Percentiles rank a stretch among this genome's conserved stretches.
Conservation (phyloP, 2,888 invertebrate genomes). For the Stenodema calcarata region DNA sequence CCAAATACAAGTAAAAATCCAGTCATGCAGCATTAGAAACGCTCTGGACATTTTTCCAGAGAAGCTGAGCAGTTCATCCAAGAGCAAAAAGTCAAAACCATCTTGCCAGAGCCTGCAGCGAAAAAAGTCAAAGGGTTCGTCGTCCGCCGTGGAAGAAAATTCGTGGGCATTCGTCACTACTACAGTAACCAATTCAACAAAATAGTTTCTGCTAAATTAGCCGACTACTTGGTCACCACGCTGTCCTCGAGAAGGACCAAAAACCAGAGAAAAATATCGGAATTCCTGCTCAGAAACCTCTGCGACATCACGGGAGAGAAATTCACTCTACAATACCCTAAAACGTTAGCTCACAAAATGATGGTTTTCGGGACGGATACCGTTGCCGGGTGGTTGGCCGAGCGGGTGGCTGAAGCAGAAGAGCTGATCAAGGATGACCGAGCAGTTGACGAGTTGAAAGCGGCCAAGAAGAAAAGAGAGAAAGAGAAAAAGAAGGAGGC, state of each 20-base stretch:
- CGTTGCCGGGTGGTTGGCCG: conserved; percentile 53
- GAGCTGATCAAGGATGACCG: not conserved
- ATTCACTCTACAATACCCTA: conserved; percentile 49
- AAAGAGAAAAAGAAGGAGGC: not conserved
- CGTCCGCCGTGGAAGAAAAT: not conserved
- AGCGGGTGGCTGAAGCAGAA: conserved; percentile 50
- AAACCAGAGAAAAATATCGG: conserved; percentile 52
- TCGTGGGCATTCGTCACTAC: conserved; percentile 44
- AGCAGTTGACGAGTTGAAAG: not conserved
- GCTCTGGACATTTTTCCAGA: conserved; percentile 6
- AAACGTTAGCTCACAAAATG: conserved; percentile 51
- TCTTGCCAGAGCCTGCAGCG: not conserved
- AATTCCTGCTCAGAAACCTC: conserved; percentile 49
- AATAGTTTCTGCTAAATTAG: conserved; percentile 51
- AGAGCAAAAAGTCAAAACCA: conserved; percentile 46
- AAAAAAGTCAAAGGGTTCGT: conserved; percentile 3
- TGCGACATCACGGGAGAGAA: conserved; percentile 54
- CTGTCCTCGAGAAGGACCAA: conserved; percentile 48
- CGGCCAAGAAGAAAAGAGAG: not conserved
- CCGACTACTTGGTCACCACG: conserved; percentile 53
- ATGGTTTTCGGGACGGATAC: conserved; percentile 53
- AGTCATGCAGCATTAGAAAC: too few relatives aligned
- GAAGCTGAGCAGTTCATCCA: conserved; percentile 49
- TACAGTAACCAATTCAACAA: conserved; percentile 54
- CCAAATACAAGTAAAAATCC: too few relatives aligned